Base-by-base conservation (phyloP, 2,888 invertebrate genomes). In the Gymnosoma rotundatum region DNA sequence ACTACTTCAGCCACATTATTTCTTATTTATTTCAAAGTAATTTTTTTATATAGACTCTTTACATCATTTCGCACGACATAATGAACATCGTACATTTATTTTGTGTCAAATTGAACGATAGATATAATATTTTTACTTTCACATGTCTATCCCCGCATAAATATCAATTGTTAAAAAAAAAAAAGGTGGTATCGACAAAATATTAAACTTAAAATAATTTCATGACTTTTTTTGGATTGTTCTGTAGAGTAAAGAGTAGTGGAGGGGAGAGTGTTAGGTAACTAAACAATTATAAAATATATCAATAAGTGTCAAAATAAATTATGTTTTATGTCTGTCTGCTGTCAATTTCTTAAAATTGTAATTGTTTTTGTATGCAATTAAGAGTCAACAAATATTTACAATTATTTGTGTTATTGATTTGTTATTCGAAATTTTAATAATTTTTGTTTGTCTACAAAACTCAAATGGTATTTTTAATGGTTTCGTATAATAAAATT, bases 321-420 rank as follows among this genome's bases (percentile, higher is more conserved):
- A 60, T 76, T 60, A 76, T 76, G 60, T 76, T 42, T n/a, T 36
- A 52, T 66, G 64, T 66, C 56, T 73, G 73, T 36, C 48, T 25
- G 56, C 45, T 66, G 75, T 66, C 75, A 66, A 50, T 56, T 75
- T 66, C 16, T 52, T 64, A 56, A 9, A 45, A 0, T 64, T 56
- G 14, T 56, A 64, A 64, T 74, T 63, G 45, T 64, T 42, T 56
- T 45, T 32, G 21, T 42, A 38, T 0, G 21, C 42, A 64, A 45
- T 45, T 66, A 32, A n/a, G 21, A 10, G 12, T n/a, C 36, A 36
- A 18, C 36, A 75, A 48, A 66, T 64, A 20, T 21, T 50, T 58
- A 50, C 50, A 67, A 25, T 60, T 66, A 20, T 56, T 54, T 58
- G 42, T 64, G 54, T 36, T 25, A n/a, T n/a, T 16, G 45, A 48